These are phyloP conservation scores for Gymnoscelis rufifasciata DNA, from an alignment of 2,888 invertebrate species.

Conservation along the genomic window DNA sequence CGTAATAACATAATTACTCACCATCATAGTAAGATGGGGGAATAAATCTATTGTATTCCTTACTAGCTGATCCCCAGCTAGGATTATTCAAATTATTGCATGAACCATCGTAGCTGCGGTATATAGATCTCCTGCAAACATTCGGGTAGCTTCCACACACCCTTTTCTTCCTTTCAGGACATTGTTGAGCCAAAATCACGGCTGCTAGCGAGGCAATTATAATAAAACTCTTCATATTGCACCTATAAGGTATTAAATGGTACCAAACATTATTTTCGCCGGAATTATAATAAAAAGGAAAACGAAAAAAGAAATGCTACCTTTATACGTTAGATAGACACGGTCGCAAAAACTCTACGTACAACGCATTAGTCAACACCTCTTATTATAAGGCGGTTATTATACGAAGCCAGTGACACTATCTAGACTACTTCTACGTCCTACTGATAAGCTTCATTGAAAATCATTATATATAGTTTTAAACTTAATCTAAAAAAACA, in stretches of 20 bases:
- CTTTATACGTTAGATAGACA: background rate
- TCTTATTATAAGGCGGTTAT: background rate
- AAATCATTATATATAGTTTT: too few species aligned
- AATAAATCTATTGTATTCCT: slow-evolving; percentile 8
- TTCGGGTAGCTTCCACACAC: slow-evolving; percentile 5
- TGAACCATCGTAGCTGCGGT: slow-evolving; percentile 14
- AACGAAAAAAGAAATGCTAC: background rate
- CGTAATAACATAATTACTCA: too few species aligned
- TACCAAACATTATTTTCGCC: background rate
- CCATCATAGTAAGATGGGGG: slow-evolving; percentile 14
- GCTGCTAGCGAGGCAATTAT: background rate
- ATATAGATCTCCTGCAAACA: slow-evolving; percentile 7
- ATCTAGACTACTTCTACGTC: too few species aligned
- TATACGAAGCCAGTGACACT: background rate
- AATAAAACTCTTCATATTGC: background rate
- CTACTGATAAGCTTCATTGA: too few species aligned
- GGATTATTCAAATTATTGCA: slow-evolving; percentile 14
- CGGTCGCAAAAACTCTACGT: too few species aligned
- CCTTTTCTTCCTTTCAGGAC: background rate
- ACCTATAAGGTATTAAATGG: too few species aligned
- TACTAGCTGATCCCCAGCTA: slow-evolving; percentile 7
- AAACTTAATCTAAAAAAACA: too few species aligned
- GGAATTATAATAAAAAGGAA: too few species aligned
- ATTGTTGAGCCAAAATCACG: background rate
- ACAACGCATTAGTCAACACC: too few species aligned